Evolutionary conservation across 1,140 invertebrate species (phyloP).

Genomic region (Euschistus heros): DNA sequence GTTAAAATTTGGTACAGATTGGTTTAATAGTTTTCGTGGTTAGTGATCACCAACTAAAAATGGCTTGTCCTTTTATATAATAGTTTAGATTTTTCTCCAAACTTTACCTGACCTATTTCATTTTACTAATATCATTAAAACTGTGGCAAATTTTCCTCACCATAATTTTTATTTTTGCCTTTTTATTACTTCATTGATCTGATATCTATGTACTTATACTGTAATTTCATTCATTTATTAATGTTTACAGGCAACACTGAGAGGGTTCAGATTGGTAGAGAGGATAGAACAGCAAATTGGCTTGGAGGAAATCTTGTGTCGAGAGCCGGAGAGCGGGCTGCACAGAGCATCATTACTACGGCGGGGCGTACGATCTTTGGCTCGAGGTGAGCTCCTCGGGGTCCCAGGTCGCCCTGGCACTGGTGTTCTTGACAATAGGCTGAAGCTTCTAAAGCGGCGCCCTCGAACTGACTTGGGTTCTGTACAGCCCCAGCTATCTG

Average conservation of each 20-base stretch:
- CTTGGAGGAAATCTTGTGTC: constrained; percentile 48
- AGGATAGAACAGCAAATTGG: constrained; percentile 56
- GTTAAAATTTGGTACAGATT: no score
- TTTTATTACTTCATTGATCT: neutral
- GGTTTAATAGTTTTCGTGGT: no score
- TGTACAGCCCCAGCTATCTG: constrained; percentile 45
- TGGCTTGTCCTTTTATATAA: no score
- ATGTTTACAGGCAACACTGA: constrained; percentile 32
- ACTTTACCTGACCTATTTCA: no score
- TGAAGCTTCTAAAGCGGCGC: constrained; percentile 35
- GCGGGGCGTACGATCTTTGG: neutral
- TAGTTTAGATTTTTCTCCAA: no score
- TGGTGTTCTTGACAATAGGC: constrained; percentile 39
- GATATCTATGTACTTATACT: neutral
- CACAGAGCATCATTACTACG: neutral
- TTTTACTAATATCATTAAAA: neutral
- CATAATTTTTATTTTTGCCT: neutral
- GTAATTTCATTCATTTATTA: neutral
- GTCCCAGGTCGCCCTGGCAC: constrained; percentile 44
- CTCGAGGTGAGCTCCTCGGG: constrained; percentile 32
- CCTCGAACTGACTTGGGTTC: constrained; percentile 36
- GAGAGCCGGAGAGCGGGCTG: neutral
- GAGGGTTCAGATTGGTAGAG: constrained; percentile 47
- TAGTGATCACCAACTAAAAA: no score
- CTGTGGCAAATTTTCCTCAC: neutral